Conservation (phyloP, 2,113 vertebrate genomes). For the Misgurnus mizolepis region DNA sequence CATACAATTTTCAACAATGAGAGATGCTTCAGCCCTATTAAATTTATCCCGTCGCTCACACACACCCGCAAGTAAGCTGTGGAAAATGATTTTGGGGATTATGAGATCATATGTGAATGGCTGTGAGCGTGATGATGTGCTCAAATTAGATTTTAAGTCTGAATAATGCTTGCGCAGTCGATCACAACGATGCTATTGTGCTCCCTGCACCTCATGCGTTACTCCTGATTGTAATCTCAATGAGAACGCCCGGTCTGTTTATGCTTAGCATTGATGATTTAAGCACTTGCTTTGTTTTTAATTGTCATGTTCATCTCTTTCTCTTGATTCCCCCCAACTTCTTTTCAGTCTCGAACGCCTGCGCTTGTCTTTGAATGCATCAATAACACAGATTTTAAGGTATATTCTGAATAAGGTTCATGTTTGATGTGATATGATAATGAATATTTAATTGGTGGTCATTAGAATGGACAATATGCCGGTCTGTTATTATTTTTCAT, state of each 20-base stretch:
- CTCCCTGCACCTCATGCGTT: neutral
- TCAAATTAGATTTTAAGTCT: neutral
- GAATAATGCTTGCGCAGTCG: neutral
- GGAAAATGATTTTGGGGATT: neutral
- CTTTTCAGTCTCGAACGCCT: constrained; percentile 93
- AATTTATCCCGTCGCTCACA: too few species aligned
- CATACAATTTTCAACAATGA: too few species aligned
- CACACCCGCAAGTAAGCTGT: neutral
- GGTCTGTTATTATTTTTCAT: too few species aligned
- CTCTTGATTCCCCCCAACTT: constrained; percentile 34
- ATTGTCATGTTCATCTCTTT: constrained; percentile 18
- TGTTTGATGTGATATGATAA: neutral
- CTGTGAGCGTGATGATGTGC: neutral
- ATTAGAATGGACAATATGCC: too few species aligned
- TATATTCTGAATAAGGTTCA: constrained; percentile 58
- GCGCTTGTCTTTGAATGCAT: constrained; percentile 99
- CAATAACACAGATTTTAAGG: constrained; percentile 99
- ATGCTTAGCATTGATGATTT: constrained; percentile 25
- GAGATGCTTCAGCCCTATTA: too few species aligned
- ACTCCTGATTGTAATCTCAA: constrained; percentile 1
- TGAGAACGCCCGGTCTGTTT: constrained; percentile 6
- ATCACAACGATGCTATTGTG: neutral
- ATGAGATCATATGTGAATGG: neutral
- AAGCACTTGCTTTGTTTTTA: constrained; percentile 17
- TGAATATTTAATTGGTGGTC: neutral